Evolutionary conservation across 2,797 vertebrate genomes (phyloP).

Genomic region (Sandelia bainsii): DNA sequence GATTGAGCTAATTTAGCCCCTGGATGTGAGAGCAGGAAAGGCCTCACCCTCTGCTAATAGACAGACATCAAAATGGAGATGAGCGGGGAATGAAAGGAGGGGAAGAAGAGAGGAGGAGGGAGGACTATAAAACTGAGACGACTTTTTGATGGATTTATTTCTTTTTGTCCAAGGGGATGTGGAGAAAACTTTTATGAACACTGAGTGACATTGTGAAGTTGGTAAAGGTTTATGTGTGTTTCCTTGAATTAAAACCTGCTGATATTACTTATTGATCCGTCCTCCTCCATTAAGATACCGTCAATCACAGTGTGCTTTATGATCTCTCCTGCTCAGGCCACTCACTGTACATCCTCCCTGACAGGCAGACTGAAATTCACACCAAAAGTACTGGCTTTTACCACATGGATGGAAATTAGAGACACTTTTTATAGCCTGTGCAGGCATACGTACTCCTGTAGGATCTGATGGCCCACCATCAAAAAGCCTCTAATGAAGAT

Average conservation of each 20-base stretch:
- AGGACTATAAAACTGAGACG: conserved; percentile 77
- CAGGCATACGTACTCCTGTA: conserved; percentile 33
- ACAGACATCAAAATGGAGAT: conserved; percentile 87
- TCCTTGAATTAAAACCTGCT: conserved; percentile 82
- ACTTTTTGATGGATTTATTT: conserved; percentile 82
- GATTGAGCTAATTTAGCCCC: conserved; percentile 87
- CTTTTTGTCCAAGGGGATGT: conserved; percentile 73
- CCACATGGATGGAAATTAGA: conserved; percentile 67
- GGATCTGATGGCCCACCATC: conserved; percentile 58
- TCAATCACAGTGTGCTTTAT: conserved; percentile 81
- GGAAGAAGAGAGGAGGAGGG: conserved; percentile 49
- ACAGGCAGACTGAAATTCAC: conserved; percentile 62
- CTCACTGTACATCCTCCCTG: conserved; percentile 69
- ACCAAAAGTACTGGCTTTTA: conserved; percentile 68
- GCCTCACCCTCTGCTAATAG: conserved; percentile 85
- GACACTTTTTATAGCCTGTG: conserved; percentile 71
- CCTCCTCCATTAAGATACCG: conserved; percentile 81
- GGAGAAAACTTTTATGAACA: conserved; percentile 85
- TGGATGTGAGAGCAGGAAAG: conserved; percentile 84
- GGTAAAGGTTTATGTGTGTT: conserved; percentile 83
- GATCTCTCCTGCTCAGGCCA: conserved; percentile 71
- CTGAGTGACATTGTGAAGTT: conserved; percentile 87
- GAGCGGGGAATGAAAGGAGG: conserved; percentile 58
- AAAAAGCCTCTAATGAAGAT: conserved; percentile 68
- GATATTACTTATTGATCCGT: conserved; percentile 87